Conservation (phyloP, 2,113 vertebrate genomes). For the Gopherus evgoodei region DNA sequence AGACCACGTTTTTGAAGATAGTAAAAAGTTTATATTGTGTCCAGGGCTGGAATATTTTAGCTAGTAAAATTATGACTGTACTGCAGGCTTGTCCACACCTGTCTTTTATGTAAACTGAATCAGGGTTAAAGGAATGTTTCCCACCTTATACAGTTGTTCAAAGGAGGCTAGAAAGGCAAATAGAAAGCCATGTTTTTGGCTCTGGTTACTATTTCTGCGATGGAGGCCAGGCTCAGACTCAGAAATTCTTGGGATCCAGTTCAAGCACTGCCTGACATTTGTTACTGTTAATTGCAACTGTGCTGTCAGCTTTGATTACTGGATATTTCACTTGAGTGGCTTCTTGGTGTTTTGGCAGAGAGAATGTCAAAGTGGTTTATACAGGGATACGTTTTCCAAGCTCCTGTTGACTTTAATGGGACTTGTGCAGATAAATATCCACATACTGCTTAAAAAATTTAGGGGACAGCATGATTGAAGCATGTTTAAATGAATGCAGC, state of each 20-base stretch:
- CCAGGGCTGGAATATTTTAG: conserved; percentile 49
- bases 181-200: conserved; percentile 38
- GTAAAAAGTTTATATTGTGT: conserved; percentile 29
- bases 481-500: conserved; percentile 63
- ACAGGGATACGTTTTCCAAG: conserved; percentile 55
- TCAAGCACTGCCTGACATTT: conserved; percentile 57
- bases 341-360: conserved; percentile 63
- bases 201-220: conserved; percentile 26
- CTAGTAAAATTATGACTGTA: conserved; percentile 39
- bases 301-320: conserved; percentile 52
- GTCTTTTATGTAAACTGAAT: conserved; percentile 37
- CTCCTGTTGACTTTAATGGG: conserved; percentile 64
- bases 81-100: conserved; percentile 55
- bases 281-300: conserved; percentile 55
- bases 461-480: conserved; percentile 21
- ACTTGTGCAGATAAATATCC: conserved; percentile 58
- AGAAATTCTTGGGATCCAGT: conserved; percentile 65
- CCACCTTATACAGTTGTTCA: conserved; percentile 16
- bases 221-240: conserved; percentile 50
- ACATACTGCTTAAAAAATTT: conserved; percentile 20
- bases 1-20: conserved; percentile 17
- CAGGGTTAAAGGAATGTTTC: conserved; percentile 69
- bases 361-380: conserved; percentile 29
- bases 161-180: conserved; percentile 42
- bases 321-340: conserved; percentile 63